Base-by-base conservation (phyloP, 2,888 invertebrate genomes). In the Tetropium fuscum region DNA sequence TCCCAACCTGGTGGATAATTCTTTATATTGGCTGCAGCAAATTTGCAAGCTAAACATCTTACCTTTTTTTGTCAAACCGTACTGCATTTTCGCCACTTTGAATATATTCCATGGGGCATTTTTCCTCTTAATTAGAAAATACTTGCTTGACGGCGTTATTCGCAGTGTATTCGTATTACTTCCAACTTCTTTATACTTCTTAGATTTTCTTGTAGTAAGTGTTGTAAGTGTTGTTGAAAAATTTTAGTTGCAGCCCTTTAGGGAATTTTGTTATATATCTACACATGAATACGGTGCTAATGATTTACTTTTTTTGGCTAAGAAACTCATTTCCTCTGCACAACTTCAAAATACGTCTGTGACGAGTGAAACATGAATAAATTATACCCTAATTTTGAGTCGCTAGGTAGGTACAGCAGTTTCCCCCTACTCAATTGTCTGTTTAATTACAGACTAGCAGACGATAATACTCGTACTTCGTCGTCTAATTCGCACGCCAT, bases 41-140 rank as follows among this genome's bases (percentile, higher is more conserved):
- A 44, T 44, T 44, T 44, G 11, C 22, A 44, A 22, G 44, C 44
- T n/a, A 44, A 44, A 44, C 6, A n/a, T 22, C 44, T 44, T 3
- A 44, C 22, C 25, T 44, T 44, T 44, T 22, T 44, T 44, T 25
- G 44, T 44, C 8, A 44, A 22, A 7, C 44, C 44, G 7, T 43
- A 44, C 7, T 20, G 19, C 44, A 44, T 44, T 22, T 10, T 22
- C 8, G 44, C 22, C 22, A 44, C 25, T 20, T 11, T 10, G 3
- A 10, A 44, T 44, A 10, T 44, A 44, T 5, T 19, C 25, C 2
- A 44, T 22, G 3, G 22, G 11, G 3, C 1, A 3, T 4, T 10
- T 22, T 22, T 44, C 44, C 22, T 44, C 44, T 44, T 44, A 8
- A 10, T 44, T 22, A 10, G 44, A 7, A 22, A 44, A 44, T 2